Base-by-base conservation (phyloP, 1,140 invertebrate species). In the Battus philenor region DNA sequence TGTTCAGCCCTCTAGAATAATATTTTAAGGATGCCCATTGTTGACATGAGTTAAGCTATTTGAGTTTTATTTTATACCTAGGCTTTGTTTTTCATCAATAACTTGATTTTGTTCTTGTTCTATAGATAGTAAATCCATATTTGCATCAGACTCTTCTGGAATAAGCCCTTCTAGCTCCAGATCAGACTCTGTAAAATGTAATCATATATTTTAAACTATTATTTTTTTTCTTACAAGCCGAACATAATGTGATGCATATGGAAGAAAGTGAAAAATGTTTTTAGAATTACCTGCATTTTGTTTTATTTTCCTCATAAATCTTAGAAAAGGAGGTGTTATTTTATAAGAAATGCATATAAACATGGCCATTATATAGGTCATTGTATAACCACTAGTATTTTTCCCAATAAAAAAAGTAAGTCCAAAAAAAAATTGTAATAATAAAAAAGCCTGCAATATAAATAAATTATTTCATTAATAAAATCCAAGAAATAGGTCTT, bases 381-480 rank as follows among this genome's bases (percentile, higher is more conserved):
- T 50, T 32, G 51, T 47, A 33, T 84, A 84, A 39, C 70, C 80
- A 74, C 50, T 77, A 7, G 64, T 54, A 58, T 73, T 77, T 49
- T 63, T 74, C 45, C 74, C 72, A 49, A 66, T 57, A 15, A 82
- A 27, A 36, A 80, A 75, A 8, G 64, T 52, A 15, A 68, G 10
- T 15, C 59, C 59, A 17, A 81, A 64, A 47, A 66, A 50, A 30
- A 80, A 75, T 48, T 82, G 71, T 13, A 75, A 50, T 30, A 80
- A 44, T 31, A 84, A 47, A 59, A 79, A 84, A 39, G 80, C 78
- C 80, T 84, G 70, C 43, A 80, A 84, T 26, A 51, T 5, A 30
- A 11, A 51, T 33, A 27, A 12, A 16, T 26, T 13, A 49, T n/a
- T n/a, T n/a, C n/a, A n/a, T n/a, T n/a, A n/a, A n/a, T n/a, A n/a